Base-by-base conservation (phyloP, 35 echinoderm and acorn worm genomes). In the Patiria miniata region DNA sequence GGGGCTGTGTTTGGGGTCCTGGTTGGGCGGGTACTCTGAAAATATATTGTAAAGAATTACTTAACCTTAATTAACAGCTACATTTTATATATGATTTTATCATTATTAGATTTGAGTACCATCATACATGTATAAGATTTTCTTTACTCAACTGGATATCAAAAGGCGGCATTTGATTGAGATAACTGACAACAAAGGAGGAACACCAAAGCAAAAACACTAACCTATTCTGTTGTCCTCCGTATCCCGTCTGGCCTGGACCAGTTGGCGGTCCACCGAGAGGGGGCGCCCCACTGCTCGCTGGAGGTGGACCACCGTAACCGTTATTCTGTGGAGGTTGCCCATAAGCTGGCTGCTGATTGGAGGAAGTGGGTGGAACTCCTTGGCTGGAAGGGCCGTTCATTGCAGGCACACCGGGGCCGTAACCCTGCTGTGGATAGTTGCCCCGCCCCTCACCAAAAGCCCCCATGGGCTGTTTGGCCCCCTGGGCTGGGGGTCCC, bases 171-270 rank as follows among this genome's bases (percentile, higher is more conserved):
- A 29, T 17, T 58, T 69, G 8, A 69, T 29, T 6, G 34, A 6
- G 17, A 69, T 29, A 69, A 17, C 22, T 6, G 22, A 69, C 61
- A 29, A 6, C 42, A 47, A 4, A 47, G 42, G 42, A 12, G 42
- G 12, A 15, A 14, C 14, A n/a, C n/a, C n/a, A n/a, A n/a, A n/a
- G n/a, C n/a, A n/a, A n/a, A n/a, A n/a, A n/a, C n/a, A 8, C 81
- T 84, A 40, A 83, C 88, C 88, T 84, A 40, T 69, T 90, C 77
- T 73, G 88, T 90, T 83, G 88, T 51, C 73, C 81, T 21, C 87
- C 40, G 10, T 47, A 52, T 30, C 88, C 81, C 8, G 50, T 51
- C 50, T 80, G 87, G 1, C 78, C 79, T 51, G 39, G 77, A 39
- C 77, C 86, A 3, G 36, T 21, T 2, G 42, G 86, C 32, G 52